These are phyloP conservation scores for Streblospio benedicti DNA, from an alignment of 1,140 invertebrate genomes.

Conservation along the genomic window DNA sequence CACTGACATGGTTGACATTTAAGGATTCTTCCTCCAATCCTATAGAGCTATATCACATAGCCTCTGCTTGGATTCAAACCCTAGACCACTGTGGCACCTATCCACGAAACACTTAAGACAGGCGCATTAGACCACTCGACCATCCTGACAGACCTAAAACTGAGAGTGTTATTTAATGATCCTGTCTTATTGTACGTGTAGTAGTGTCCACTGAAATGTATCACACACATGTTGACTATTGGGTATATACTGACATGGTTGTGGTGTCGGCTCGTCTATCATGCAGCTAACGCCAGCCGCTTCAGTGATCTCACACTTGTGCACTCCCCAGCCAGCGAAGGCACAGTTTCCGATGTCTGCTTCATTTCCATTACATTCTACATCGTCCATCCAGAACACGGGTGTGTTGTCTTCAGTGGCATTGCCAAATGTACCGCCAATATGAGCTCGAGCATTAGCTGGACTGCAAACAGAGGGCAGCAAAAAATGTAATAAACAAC, in stretches of 20 bases:
- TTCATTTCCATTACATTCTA: conserved; percentile 75
- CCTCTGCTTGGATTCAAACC: no score
- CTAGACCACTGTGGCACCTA: no score
- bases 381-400: conserved; percentile 75
- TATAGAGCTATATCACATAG: no score
- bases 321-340: conserved; percentile 71
- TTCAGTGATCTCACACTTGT: conserved; percentile 67
- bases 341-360: conserved; percentile 60
- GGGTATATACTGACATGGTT: not conserved
- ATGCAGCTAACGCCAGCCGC: conserved; percentile 72
- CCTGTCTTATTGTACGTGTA: not conserved
- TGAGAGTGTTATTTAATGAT: no score
- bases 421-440: conserved; percentile 13
- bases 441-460: conserved; percentile 10
- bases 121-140: no score
- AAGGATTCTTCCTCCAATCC: not conserved
- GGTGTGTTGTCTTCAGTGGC: conserved; percentile 8
- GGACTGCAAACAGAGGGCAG: conserved; percentile 9
- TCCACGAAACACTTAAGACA: no score
- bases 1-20: no score
- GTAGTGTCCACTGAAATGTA: not conserved
- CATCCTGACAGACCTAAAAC: not conserved
- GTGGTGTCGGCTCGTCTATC: not conserved
- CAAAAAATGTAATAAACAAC: not conserved
- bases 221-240: no score